phyloP scores from a whole-genome alignment of 2,888 invertebrate species.

The Sarcophaga subvicina region DNA sequence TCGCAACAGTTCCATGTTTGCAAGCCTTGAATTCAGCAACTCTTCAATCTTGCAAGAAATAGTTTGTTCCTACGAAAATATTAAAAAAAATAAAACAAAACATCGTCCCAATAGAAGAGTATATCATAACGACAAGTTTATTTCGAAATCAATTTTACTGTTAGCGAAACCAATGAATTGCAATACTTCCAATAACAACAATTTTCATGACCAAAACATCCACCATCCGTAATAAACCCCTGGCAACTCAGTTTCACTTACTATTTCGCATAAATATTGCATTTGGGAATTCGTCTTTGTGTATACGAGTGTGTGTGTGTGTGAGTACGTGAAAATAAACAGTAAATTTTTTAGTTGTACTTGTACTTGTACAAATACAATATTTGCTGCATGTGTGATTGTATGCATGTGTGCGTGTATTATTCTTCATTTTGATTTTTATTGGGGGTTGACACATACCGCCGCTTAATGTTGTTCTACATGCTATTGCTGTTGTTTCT shows the following conservation, averaged over 20 bases:
- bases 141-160: too few species aligned
- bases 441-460: constrained; percentile 57
- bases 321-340: constrained; percentile 20
- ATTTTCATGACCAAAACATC: background rate
- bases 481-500: constrained; percentile 8
- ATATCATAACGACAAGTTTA: too few species aligned
- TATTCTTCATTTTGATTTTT: background rate
- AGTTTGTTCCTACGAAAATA: too few species aligned
- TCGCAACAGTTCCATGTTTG: too few species aligned
- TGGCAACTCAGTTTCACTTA: constrained; percentile 31
- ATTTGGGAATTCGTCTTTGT: constrained; percentile 49
- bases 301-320: background rate
- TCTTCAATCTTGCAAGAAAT: too few species aligned
- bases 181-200: too few species aligned
- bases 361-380: background rate
- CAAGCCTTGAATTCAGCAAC: too few species aligned
- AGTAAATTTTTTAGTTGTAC: constrained; percentile 21
- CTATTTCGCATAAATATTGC: constrained; percentile 37
- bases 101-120: too few species aligned
- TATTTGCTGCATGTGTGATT: background rate
- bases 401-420: background rate
- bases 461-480: constrained; percentile 34
- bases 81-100: too few species aligned
- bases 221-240: background rate
- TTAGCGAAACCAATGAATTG: too few species aligned